These are phyloP conservation scores for Eupithecia exiguata DNA, from an alignment of 2,888 invertebrate species.

Conservation along the genomic window DNA sequence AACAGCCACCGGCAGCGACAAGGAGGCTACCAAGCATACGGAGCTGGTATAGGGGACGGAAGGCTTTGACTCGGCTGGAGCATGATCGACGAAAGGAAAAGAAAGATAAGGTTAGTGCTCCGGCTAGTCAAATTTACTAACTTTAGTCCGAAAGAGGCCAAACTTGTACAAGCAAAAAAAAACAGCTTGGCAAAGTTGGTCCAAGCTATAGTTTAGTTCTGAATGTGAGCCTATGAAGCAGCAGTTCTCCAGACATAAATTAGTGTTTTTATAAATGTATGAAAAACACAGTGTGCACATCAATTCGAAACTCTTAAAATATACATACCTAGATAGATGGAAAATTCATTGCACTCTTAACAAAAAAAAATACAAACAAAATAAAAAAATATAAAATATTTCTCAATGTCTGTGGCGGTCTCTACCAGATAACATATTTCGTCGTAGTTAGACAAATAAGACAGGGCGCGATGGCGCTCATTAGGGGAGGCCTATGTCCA, in stretches of 20 bases:
- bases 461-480: too few relatives aligned
- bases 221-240: not conserved
- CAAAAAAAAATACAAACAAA: too few relatives aligned
- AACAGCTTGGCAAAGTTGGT: not conserved
- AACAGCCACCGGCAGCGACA: not conserved
- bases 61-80: slow-evolving; percentile 43
- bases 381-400: too few relatives aligned
- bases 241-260: not conserved
- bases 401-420: too few relatives aligned
- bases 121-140: not conserved
- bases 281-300: not conserved
- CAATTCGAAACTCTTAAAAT: too few relatives aligned
- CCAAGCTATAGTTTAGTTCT: not conserved
- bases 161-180: not conserved
- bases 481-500: too few relatives aligned
- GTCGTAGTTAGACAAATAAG: too few relatives aligned
- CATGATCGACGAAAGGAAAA: slow-evolving; percentile 36
- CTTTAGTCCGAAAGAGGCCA: not conserved
- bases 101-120: slow-evolving; percentile 5
- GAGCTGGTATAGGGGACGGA: slow-evolving; percentile 49
- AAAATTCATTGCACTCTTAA: too few relatives aligned
- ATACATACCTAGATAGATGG: too few relatives aligned
- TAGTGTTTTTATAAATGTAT: not conserved
- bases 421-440: too few relatives aligned
- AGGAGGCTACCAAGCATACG: not conserved